phyloP scores from a whole-genome alignment of 2,113 vertebrate genomes.

The Monopterus albus region DNA sequence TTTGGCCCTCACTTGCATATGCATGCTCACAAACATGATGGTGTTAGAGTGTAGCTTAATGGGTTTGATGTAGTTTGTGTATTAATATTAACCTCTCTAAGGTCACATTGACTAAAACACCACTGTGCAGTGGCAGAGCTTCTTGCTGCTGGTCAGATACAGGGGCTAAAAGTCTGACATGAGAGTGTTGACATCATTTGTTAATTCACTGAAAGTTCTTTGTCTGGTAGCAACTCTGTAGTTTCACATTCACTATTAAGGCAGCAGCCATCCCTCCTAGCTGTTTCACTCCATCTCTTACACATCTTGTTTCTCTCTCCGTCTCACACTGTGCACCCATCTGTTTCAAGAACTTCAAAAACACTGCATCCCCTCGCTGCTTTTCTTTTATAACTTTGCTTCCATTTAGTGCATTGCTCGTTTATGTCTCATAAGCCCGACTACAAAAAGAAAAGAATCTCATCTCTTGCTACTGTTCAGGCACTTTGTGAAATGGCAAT shows the following conservation, averaged over 20 bases:
- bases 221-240: background rate
- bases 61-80: background rate
- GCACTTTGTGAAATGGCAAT: conserved; percentile 42
- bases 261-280: conserved; percentile 24
- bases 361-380: conserved; percentile 51
- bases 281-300: conserved; percentile 39
- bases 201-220: conserved; percentile 4
- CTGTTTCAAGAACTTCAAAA: conserved; percentile 77
- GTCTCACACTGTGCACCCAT: conserved; percentile 73
- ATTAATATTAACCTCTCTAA: conserved; percentile 14
- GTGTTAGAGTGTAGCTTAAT: background rate
- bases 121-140: background rate
- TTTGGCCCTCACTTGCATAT: background rate
- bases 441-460: conserved; percentile 65
- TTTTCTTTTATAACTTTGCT: conserved; percentile 41
- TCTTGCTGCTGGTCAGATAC: background rate
- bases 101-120: background rate
- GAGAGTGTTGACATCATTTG: background rate
- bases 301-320: conserved; percentile 43
- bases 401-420: conserved; percentile 43
- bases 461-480: conserved; percentile 41
- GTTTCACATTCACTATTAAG: conserved; percentile 13
- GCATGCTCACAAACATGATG: background rate
- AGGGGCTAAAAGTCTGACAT: background rate
- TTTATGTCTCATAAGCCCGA: conserved; percentile 58